Evolutionary conservation across 2,888 invertebrate species (phyloP).

Genomic region (Panopea generosa): DNA sequence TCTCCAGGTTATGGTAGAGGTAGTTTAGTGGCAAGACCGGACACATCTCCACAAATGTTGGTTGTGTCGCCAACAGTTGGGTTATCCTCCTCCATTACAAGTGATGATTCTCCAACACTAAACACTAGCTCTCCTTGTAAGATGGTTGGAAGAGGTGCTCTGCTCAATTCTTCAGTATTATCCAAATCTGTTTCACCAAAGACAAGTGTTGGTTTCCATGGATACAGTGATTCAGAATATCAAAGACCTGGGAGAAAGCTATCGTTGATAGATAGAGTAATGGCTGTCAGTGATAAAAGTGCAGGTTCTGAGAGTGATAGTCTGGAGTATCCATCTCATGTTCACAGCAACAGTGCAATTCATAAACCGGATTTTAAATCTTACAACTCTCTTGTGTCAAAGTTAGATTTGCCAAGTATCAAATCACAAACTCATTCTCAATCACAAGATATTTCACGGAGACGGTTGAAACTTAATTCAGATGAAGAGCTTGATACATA

Average conservation of each 20-base stretch:
- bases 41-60: neutral
- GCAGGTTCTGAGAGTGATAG: conserved; percentile 16
- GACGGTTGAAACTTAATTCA: neutral
- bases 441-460: neutral
- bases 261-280: conserved; percentile 10
- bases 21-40: neutral
- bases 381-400: too few relatives aligned
- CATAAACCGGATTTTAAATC: too few relatives aligned
- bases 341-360: too few relatives aligned
- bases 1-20: conserved; percentile 4
- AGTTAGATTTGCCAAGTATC: too few relatives aligned
- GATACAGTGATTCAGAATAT: neutral
- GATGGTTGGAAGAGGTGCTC: too few relatives aligned
- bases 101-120: neutral
- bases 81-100: neutral
- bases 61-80: neutral
- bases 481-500: too few relatives aligned
- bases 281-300: conserved; percentile 8
- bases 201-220: neutral
- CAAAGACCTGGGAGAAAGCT: neutral
- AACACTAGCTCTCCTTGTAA: too few relatives aligned
- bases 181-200: too few relatives aligned
- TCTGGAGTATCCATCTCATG: too few relatives aligned
- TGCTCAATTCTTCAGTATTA: too few relatives aligned
- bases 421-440: neutral